These are phyloP conservation scores for Whitmania pigra DNA, from an alignment of 1,140 invertebrate species.

Conservation along the genomic window DNA sequence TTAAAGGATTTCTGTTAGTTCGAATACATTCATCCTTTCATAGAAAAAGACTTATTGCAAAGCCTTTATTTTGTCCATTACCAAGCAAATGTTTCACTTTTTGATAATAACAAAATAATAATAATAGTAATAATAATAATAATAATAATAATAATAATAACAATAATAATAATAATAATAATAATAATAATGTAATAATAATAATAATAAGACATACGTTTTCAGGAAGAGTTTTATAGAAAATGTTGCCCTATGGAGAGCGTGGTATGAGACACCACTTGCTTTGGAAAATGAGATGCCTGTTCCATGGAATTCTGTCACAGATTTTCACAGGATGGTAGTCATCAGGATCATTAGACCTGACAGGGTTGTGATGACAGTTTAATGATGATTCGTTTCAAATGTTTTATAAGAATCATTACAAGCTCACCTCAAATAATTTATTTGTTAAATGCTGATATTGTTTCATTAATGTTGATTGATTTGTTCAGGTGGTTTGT, in stretches of 20 bases:
- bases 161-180: too few relatives aligned
- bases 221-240: conserved; percentile 40
- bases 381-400: background rate
- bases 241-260: conserved; percentile 14
- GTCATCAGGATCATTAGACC: conserved; percentile 38
- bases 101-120: too few relatives aligned
- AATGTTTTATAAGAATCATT: too few relatives aligned
- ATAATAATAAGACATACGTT: too few relatives aligned
- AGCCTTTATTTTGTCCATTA: background rate
- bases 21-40: background rate
- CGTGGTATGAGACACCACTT: conserved; percentile 32
- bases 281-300: conserved; percentile 39
- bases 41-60: background rate
- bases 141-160: too few relatives aligned
- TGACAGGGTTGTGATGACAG: conserved; percentile 40
- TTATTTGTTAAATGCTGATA: background rate
- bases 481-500: conserved; percentile 29
- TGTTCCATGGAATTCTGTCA: conserved; percentile 36
- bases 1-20: conserved; percentile 18
- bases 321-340: conserved; percentile 41
- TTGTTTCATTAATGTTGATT: background rate
- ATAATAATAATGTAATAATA: too few relatives aligned
- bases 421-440: background rate
- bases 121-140: too few relatives aligned
- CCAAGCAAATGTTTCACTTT: background rate